Evolutionary conservation across 2,888 invertebrate genomes (phyloP).

Genomic region (Chelonus formosanus): DNA sequence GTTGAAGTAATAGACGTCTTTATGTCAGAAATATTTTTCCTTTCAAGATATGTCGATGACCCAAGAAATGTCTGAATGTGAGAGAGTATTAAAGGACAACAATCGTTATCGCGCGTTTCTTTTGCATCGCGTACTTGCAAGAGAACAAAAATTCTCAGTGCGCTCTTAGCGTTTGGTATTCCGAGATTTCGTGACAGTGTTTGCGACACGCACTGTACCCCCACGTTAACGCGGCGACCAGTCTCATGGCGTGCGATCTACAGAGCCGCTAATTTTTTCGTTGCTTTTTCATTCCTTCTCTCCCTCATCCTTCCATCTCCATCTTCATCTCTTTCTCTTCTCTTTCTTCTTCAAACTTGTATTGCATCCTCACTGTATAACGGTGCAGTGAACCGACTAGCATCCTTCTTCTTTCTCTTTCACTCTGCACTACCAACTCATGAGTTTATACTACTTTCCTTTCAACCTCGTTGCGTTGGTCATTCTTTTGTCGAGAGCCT

Average conservation of each 20-base stretch:
- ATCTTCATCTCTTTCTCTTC: conserved; percentile 27
- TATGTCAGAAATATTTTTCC: neutral
- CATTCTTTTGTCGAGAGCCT: conserved; percentile 53
- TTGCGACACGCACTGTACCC: conserved; percentile 48
- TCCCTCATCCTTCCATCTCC: conserved; percentile 34
- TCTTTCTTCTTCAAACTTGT: conserved; percentile 9
- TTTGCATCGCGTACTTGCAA: conserved; percentile 14
- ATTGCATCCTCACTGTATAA: conserved; percentile 15
- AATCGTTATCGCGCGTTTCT: conserved; percentile 24
- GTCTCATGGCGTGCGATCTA: conserved; percentile 52
- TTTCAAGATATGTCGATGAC: conserved; percentile 12
- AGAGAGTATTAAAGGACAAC: conserved; percentile 13
- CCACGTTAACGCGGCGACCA: conserved; percentile 29
- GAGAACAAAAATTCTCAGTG: conserved; percentile 22
- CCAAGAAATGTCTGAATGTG: neutral
- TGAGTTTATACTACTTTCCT: conserved; percentile 16
- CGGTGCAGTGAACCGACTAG: conserved; percentile 28
- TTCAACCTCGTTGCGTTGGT: conserved; percentile 36
- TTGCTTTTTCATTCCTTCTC: conserved; percentile 50
- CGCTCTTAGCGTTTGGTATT: conserved; percentile 27
- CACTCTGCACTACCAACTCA: conserved; percentile 38
- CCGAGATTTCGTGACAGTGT: conserved; percentile 46
- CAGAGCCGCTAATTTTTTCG: conserved; percentile 50
- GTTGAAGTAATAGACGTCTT: neutral
- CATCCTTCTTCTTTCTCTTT: conserved; percentile 29